Evolutionary conservation across 1,140 invertebrate species (phyloP), one percentile per base, ranked within the genome.

Genomic region (Popillia japonica): DNA sequence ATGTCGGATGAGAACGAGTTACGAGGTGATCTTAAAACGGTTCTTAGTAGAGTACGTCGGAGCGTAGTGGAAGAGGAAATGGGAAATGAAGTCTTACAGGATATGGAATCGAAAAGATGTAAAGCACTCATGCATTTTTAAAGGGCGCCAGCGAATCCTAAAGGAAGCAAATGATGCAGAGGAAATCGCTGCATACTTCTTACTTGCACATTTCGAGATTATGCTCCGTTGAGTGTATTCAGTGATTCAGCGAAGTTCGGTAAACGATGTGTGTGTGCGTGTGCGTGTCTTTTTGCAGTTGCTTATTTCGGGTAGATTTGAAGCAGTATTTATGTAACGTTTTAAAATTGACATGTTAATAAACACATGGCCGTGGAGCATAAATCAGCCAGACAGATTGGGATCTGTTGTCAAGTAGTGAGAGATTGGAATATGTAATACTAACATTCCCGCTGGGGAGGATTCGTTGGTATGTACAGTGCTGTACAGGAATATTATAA

Each of bases 311-410:
- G 17, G 17, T 14, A 55, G 17, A 55, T 55, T 55, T n/a, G 10
- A n/a, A 14, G 48, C 6, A n/a, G 0, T 17, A 17, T 17, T 17
- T 55, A 55, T 17, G 48, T n/a, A 55, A 55, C 48, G 48, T 55
- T 55, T 55, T 55, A 55, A 55, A 55, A 55, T 17, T 55, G 48
- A 55, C 14, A 55, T 17, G 48, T 55, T 55, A 17, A 55, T 55
- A 55, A 55, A n/a, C 48, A 55, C 6, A 55, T 55, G n/a, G 2
- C n/a, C 14, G 17, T 6, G 11, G 6, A 55, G 14, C 48, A 17
- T 55, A n/a, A 14, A 55, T 55, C 48, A 55, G 17, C 6, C 17
- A 17, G 48, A 55, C 14, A 55, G 48, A 55, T 55, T 55, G 17
- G 17, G n/a, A 55, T 55, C 14, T 17, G 6, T 6, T 17, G 48